Evolutionary conservation across 2,113 vertebrate genomes (phyloP).

Genomic region (Zosterops lateralis): DNA sequence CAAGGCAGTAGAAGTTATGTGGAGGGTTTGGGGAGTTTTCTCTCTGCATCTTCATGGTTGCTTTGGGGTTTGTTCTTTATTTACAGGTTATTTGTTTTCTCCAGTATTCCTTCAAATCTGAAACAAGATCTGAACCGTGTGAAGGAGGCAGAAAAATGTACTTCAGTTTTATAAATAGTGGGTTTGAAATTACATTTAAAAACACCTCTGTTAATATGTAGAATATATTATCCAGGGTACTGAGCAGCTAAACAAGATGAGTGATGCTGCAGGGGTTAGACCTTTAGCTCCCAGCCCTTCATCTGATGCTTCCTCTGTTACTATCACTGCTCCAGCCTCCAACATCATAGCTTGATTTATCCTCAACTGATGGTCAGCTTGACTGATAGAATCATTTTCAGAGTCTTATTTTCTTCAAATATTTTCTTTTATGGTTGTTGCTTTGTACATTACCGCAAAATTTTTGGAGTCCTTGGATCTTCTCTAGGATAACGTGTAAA

Average conservation of each 20-base stretch:
- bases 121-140: neutral
- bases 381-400: neutral
- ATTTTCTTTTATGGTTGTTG: neutral
- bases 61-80: neutral
- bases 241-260: neutral
- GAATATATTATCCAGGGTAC: neutral
- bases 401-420: rapidly evolving
- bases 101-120: neutral
- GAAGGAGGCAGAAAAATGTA: neutral
- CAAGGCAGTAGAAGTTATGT: neutral
- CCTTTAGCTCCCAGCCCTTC: neutral
- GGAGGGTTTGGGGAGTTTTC: neutral
- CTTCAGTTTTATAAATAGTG: neutral
- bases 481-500: neutral
- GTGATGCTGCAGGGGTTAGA: neutral
- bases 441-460: neutral
- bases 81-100: neutral
- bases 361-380: neutral
- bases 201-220: neutral
- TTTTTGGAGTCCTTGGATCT: neutral
- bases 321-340: neutral
- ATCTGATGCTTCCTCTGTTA: neutral
- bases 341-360: neutral
- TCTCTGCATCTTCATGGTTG: neutral
- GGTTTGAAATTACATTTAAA: neutral